Evolutionary conservation across 2,888 invertebrate genomes (phyloP), one percentile per base, ranked within the genome.

Genomic region (Eulithis prunata): DNA sequence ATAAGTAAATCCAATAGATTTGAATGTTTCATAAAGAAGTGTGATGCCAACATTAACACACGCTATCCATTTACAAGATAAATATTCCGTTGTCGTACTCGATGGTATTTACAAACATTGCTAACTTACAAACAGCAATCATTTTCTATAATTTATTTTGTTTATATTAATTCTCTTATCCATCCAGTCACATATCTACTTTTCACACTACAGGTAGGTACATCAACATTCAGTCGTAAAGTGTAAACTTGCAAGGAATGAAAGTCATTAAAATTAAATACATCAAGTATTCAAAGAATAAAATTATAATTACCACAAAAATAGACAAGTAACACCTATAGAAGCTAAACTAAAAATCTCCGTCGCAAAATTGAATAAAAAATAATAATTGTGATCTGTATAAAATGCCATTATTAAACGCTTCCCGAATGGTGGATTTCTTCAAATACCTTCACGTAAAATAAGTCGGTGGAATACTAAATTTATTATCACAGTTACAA

Each of bases 401-500:
- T 80, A 82, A 85, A 87, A 88, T 84, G 84, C 83, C 82, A 76
- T 78, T 71, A 59, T 59, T 66, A 75, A 74, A 74, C 75, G 78
- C 74, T 68, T 75, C 84, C 88, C 91, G 88, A 64, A 71, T 84
- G 76, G 89, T 88, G 81, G 90, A 93, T 90, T 90, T 89, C 91
- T 90, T 90, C 90, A 88, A 86, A 80, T 75, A 79, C 79, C 78
- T 82, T 84, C 81, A 83, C 82, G 84, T 86, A 84, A 86, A 86
- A 88, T 86, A 87, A 89, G 84, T 91, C 90, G 90, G 90, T 91
- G 91, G 91, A 90, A 86, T 89, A 85, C 87, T 91, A 90, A 89
- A 88, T 87, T 90, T 90, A 91, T 86, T 91, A 91, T 91, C 91
- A 91, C 91, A 91, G 92, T 91, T 91, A 89, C 88, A 91, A 90